Evolutionary conservation across 2,113 vertebrate genomes (phyloP).

Genomic region (Zingel zingel): DNA sequence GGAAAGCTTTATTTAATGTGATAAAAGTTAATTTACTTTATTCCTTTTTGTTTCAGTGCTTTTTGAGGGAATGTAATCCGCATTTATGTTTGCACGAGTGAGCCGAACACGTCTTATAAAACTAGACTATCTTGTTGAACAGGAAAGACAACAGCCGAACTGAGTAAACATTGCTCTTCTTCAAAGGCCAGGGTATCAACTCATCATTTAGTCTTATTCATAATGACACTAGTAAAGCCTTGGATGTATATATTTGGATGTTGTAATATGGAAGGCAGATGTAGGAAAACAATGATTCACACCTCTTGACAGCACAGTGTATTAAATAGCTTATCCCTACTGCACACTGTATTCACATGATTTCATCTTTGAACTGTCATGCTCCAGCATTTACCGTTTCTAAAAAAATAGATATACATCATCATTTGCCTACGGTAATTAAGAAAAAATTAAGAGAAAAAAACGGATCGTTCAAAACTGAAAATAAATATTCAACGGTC

Average conservation of each 20-base stretch:
- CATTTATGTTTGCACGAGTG: neutral
- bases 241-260: neutral
- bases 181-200: neutral
- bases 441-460: neutral
- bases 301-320: constrained; percentile 14
- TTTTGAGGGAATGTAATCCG: neutral
- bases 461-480: neutral
- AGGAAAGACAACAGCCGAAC: constrained; percentile 8
- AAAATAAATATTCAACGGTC: neutral
- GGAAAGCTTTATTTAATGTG: neutral
- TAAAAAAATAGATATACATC: neutral
- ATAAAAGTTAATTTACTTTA: neutral
- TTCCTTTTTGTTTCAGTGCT: neutral
- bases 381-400: neutral
- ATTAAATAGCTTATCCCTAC: constrained; percentile 27
- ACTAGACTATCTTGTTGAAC: constrained; percentile 33
- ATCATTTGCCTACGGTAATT: no score
- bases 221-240: neutral
- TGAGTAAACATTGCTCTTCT: neutral
- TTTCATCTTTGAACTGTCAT: neutral
- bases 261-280: constrained; percentile 3
- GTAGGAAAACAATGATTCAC: constrained; percentile 31
- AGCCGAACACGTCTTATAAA: constrained; percentile 3
- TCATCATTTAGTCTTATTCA: neutral
- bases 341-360: neutral